A percentile compares a stretch with the other conserved stretches of the same genome.
Evolutionary conservation across 2,888 invertebrate species (phyloP).

Genomic region (Octodonta nipae): DNA sequence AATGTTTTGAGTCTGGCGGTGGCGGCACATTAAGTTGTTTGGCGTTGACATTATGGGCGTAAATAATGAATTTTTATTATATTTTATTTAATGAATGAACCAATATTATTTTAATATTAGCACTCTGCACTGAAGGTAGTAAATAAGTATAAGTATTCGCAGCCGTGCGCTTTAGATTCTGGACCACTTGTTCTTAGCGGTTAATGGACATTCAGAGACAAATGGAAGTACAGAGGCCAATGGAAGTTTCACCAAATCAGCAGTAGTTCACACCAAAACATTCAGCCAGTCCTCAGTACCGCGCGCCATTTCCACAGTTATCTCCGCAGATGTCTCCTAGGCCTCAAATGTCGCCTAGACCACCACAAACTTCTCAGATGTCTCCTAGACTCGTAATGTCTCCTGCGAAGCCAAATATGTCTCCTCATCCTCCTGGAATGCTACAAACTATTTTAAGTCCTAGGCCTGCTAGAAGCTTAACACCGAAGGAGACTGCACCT

Average conservation of each 20-base stretch:
- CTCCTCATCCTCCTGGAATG: constrained; percentile 51
- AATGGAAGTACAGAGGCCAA: constrained; percentile 27
- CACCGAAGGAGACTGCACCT: constrained; percentile 46
- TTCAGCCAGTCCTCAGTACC: constrained; percentile 64
- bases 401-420: constrained; percentile 68
- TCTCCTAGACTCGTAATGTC: constrained; percentile 78
- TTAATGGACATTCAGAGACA: no score
- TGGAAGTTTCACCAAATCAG: constrained; percentile 32
- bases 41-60: no score
- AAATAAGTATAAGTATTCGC: no score
- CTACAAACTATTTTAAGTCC: constrained; percentile 46
- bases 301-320: constrained; percentile 74
- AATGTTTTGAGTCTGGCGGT: no score
- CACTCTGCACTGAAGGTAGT: no score
- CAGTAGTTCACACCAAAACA: constrained; percentile 23
- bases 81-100: no score
- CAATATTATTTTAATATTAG: no score
- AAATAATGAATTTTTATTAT: no score
- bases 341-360: constrained; percentile 75
- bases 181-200: no score
- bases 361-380: constrained; percentile 73
- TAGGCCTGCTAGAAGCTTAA: constrained; percentile 47
- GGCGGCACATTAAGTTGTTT: no score
- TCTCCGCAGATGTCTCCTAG: constrained; percentile 84
- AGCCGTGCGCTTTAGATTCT: no score